phyloP scores from a whole-genome alignment of 23 tunicate species.

The Pegea sp. region DNA sequence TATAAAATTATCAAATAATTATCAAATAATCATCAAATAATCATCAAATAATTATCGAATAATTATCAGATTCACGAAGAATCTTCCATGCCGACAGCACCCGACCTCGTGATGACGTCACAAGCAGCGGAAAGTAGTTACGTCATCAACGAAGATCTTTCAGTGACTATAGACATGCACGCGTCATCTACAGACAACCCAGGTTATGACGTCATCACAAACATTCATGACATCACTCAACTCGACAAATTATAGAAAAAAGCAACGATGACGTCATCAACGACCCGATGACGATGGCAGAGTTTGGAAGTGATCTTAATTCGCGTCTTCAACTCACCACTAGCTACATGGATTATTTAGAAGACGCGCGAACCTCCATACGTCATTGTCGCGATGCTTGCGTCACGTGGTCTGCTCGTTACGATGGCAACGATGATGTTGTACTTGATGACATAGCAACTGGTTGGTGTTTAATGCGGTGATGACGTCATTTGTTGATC shows the following conservation, averaged over 20 bases:
- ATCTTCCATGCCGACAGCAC: too few species aligned
- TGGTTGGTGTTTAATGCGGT: too few species aligned
- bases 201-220: too few species aligned
- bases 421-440: conserved; percentile 24
- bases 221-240: too few species aligned
- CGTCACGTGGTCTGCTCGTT: conserved; percentile 41
- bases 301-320: conserved; percentile 62
- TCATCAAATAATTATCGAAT: too few species aligned
- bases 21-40: too few species aligned
- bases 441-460: too few species aligned
- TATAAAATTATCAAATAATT: neutral
- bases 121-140: neutral
- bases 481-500: too few species aligned
- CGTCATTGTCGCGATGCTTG: conserved; percentile 53
- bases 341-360: conserved; percentile 87
- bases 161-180: conserved; percentile 46
- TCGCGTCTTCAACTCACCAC: conserved; percentile 57
- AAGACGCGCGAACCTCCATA: conserved; percentile 41
- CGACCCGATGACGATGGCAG: conserved; percentile 67
- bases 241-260: neutral
- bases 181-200: too few species aligned
- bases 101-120: too few species aligned
- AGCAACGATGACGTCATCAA: conserved; percentile 27
- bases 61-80: too few species aligned
- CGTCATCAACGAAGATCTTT: conserved; percentile 50